Base-by-base conservation (phyloP, 2,797 vertebrate genomes). In the Rousettus madagascariensis region DNA sequence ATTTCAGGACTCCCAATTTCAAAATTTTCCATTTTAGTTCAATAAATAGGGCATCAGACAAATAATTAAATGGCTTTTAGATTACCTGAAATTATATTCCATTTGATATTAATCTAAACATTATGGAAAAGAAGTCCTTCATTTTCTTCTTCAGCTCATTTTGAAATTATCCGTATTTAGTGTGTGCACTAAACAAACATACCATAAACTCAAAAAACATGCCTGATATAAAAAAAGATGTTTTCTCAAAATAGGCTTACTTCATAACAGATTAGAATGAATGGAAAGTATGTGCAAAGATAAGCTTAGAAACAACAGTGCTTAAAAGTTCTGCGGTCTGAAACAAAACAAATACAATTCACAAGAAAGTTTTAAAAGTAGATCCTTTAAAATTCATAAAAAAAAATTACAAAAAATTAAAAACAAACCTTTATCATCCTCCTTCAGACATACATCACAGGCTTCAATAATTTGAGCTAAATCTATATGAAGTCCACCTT, bases 391-490 rank as follows among this genome's bases (percentile, higher is more conserved):
- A 28, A 91, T 77, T 69, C 77, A 7, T 68, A 91, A 57, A 5
- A 82, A 82, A 91, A 65, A 77, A 74, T 41, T 72, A 65, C 10
- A 79, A 92, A 79, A 93, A 91, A 20, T 66, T 38, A 87, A 91
- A 59, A 51, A 93, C 98, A 91, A 97, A 99, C 99, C 99, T 99
- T 99, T 99, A 97, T 99, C 99, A 89, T 99, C 99, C 8, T 99
- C 99, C 87, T 99, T 99, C 86, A 99, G 98, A 97, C 99, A 99
- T 24, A 99, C 99, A 65, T 99, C 99, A 94, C 99, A 99, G 1
- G 99, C 99, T 98, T 99, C 99, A 36, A 99, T 99, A 86, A 99
- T 99, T 94, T 99, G 99, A 88, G 99, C 99, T 97, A 99, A 98
- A 97, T 99, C 99, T 30, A 99, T 98, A 78, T 99, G 99, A 90